Percentiles rank a stretch among this genome's conserved stretches.
These are phyloP conservation scores for Thereva unica DNA, from an alignment of 2,888 invertebrate genomes.

Conservation along the genomic window DNA sequence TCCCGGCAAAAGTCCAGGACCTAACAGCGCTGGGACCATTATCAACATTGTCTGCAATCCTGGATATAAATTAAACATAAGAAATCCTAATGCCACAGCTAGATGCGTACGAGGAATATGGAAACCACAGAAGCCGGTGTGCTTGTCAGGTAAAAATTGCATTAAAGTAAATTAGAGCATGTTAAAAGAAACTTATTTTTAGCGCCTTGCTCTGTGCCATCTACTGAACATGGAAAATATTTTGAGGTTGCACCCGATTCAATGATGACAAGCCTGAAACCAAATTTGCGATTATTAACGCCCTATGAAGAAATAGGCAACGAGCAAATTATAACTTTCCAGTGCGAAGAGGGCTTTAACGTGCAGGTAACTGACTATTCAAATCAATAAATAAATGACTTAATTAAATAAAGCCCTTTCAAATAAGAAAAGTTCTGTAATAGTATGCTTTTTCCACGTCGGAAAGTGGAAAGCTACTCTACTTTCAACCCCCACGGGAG, in stretches of 20 bases:
- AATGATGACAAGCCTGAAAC: constrained; percentile 51
- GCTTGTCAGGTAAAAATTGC: constrained; percentile 70
- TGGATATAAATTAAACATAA: constrained; percentile 76
- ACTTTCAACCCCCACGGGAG: too few relatives aligned
- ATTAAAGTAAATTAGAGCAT: background rate
- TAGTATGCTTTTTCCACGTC: too few relatives aligned
- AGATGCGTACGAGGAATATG: constrained; percentile 83
- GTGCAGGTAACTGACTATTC: constrained; percentile 48
- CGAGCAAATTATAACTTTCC: constrained; percentile 74
- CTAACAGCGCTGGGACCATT: constrained; percentile 76
- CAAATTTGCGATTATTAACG: constrained; percentile 51
- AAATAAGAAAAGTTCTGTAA: background rate
- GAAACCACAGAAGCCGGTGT: constrained; percentile 81
- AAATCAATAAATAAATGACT: background rate
- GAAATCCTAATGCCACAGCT: constrained; percentile 72
- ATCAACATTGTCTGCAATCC: constrained; percentile 76
- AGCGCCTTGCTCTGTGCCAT: constrained; percentile 75
- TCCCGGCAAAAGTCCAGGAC: constrained; percentile 70
- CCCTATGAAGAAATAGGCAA: constrained; percentile 63
- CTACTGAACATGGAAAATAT: constrained; percentile 71
- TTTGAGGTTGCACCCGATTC: constrained; percentile 56
- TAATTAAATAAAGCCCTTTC: background rate
- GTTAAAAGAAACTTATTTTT: constrained; percentile 42
- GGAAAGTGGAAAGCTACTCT: too few relatives aligned
- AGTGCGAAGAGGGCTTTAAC: constrained; percentile 72